Percentiles rank a stretch among this genome's conserved stretches.
Conservation (phyloP, 2,888 invertebrate genomes). For the Rosalia funebris region DNA sequence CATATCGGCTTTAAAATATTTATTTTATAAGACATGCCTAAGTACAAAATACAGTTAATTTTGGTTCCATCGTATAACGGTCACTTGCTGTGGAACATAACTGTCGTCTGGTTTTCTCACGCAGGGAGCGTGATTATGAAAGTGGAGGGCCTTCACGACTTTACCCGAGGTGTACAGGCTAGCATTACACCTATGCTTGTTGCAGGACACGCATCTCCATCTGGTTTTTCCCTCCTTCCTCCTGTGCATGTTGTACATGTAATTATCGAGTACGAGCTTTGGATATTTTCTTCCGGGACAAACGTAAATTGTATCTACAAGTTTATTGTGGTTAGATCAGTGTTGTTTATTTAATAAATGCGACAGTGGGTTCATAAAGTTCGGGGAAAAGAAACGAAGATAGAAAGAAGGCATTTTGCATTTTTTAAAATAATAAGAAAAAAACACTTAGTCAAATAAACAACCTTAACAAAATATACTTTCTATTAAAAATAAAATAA, state of each 20-base stretch:
- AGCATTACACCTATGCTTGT: conserved; percentile 47
- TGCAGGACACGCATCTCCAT: conserved; percentile 47
- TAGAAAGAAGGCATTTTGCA: too few species aligned
- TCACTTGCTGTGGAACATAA: conserved; percentile 30
- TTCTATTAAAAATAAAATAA: too few species aligned
- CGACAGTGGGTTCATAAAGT: too few species aligned
- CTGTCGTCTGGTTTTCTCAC: conserved; percentile 14
- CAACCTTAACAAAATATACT: too few species aligned
- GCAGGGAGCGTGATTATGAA: conserved; percentile 45
- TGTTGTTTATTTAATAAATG: too few species aligned
- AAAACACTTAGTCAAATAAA: too few species aligned
- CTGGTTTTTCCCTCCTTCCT: conserved; percentile 41
- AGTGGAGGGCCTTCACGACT: conserved; percentile 41
- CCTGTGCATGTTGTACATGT: conserved; percentile 42
- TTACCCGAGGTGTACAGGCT: conserved; percentile 46
- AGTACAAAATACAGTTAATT: too few species aligned
- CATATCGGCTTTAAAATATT: too few species aligned
- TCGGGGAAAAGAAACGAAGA: too few species aligned
- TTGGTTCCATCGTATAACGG: conserved; percentile 10
- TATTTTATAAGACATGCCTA: too few species aligned
- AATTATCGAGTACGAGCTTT: conserved; percentile 45
- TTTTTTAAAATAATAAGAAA: too few species aligned
- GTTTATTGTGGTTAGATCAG: background rate
- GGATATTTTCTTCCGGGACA: conserved; percentile 46
- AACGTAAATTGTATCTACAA: conserved; percentile 29